These are phyloP conservation scores for Zaprionus lineosus DNA, from an alignment of 2,888 invertebrate genomes.

Conservation along the genomic window DNA sequence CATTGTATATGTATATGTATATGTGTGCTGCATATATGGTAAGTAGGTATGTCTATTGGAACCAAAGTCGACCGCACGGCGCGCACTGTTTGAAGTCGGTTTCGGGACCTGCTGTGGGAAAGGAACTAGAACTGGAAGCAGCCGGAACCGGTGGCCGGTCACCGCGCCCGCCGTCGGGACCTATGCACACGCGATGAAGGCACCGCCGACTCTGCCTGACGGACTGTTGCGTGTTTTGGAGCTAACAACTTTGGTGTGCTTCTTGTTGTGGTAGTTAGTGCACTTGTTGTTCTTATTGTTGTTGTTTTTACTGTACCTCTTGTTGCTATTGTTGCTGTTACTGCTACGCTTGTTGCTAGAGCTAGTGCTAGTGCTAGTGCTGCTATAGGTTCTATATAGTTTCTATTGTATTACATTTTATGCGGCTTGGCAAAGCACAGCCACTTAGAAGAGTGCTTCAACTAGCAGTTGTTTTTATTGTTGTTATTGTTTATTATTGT, in stretches of 20 bases:
- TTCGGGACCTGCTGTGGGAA: conserved; percentile 44
- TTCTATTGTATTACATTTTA: conserved; percentile 64
- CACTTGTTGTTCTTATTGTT: conserved; percentile 26
- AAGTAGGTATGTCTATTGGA: conserved; percentile 15
- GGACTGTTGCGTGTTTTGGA: conserved; percentile 73
- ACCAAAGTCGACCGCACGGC: conserved; percentile 56
- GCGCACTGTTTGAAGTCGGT: conserved; percentile 70
- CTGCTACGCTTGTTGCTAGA: conserved; percentile 7
- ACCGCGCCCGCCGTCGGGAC: neutral
- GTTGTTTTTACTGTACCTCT: conserved; percentile 9
- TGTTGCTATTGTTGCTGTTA: conserved; percentile 34
- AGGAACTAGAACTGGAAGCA: conserved; percentile 25
- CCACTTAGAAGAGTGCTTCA: conserved; percentile 67
- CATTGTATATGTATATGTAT: conserved; percentile 7
- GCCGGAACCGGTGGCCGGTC: conserved; percentile 14
- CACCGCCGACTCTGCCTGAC: conserved; percentile 51
- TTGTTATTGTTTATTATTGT: conserved; percentile 54
- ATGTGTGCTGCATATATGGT: neutral
- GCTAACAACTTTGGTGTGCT: conserved; percentile 59
- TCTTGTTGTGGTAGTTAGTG: conserved; percentile 30
- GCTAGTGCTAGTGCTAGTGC: conserved; percentile 31
- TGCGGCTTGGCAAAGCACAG: conserved; percentile 59
- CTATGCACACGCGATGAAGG: conserved; percentile 43
- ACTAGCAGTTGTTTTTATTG: conserved; percentile 38
- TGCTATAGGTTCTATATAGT: conserved; percentile 27